A percentile compares a stretch with the other conserved stretches of the same genome.
Conservation (phyloP, 2,888 invertebrate species). For the Dermolepida albohirtum region DNA sequence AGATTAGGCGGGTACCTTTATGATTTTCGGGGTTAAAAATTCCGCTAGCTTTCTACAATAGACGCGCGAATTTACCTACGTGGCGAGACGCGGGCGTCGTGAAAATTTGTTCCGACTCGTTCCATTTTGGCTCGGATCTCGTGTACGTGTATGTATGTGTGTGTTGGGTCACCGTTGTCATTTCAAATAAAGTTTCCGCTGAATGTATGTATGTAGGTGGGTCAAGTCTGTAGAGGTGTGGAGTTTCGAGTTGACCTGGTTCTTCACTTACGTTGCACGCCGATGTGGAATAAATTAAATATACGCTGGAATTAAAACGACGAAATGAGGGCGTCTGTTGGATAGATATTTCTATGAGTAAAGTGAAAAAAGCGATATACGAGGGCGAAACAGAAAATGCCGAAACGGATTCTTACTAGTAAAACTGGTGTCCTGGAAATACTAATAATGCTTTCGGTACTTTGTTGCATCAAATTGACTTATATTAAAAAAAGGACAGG, state of each 20-base stretch:
- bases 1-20: constrained; percentile 20
- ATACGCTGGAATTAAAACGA: constrained; percentile 7
- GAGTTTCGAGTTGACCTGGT: constrained; percentile 2
- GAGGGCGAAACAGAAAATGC: no score
- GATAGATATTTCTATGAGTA: not conserved
- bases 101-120: no score
- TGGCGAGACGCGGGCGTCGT: no score
- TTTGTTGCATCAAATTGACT: no score
- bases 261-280: constrained; percentile 7
- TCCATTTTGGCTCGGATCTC: no score
- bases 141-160: no score
- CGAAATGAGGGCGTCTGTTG: not conserved
- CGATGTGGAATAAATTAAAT: constrained; percentile 22
- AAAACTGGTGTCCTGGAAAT: no score
- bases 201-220: no score
- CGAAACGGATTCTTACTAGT: no score
- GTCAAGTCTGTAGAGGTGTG: constrained; percentile 1
- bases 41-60: not conserved
- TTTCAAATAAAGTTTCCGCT: not conserved
- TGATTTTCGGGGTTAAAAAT: constrained; percentile 9
- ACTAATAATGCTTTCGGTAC: no score
- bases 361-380: not conserved
- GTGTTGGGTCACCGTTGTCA: not conserved
- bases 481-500: no score
- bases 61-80: no score